Conservation (phyloP, 2,888 invertebrate species). For the Campoplex nolae region DNA sequence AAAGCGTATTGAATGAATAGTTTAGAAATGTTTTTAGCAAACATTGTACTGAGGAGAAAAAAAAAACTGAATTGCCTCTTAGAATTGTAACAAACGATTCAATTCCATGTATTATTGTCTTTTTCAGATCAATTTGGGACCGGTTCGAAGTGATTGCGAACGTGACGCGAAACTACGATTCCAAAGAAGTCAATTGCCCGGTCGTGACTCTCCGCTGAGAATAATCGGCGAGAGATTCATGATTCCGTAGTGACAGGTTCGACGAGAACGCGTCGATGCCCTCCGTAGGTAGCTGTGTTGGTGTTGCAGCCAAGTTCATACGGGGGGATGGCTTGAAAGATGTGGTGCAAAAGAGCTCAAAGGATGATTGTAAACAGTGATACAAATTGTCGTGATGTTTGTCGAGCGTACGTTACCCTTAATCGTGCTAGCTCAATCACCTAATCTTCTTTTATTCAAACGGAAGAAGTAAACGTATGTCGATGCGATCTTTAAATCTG, state of each 20-base stretch:
- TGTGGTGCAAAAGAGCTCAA: not conserved
- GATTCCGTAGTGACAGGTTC: slow-evolving; percentile 34
- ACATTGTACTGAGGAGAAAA: not conserved
- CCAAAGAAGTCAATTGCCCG: slow-evolving; percentile 60
- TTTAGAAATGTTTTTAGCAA: not conserved
- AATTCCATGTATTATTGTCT: slow-evolving; percentile 28
- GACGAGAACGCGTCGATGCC: not conserved
- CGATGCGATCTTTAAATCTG: not conserved
- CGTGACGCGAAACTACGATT: slow-evolving; percentile 63
- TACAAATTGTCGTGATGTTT: not conserved
- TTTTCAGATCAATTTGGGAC: slow-evolving; percentile 73
- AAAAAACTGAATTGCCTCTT: not conserved
- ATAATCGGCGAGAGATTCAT: slow-evolving; percentile 5
- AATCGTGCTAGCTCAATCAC: not conserved
- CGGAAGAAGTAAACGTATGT: not conserved
- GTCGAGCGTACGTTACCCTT: not conserved
- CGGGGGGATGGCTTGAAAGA: not conserved
- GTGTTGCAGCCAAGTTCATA: not conserved
- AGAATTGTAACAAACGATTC: not conserved
- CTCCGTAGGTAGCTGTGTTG: not conserved
- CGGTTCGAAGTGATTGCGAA: slow-evolving; percentile 69
- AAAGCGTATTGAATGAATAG: no score
- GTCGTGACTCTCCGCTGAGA: slow-evolving; percentile 40
- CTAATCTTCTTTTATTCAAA: not conserved
- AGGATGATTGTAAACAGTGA: slow-evolving; percentile 5